Base-by-base conservation (phyloP, 2,113 vertebrate species). In the Hystrix brachyura region DNA sequence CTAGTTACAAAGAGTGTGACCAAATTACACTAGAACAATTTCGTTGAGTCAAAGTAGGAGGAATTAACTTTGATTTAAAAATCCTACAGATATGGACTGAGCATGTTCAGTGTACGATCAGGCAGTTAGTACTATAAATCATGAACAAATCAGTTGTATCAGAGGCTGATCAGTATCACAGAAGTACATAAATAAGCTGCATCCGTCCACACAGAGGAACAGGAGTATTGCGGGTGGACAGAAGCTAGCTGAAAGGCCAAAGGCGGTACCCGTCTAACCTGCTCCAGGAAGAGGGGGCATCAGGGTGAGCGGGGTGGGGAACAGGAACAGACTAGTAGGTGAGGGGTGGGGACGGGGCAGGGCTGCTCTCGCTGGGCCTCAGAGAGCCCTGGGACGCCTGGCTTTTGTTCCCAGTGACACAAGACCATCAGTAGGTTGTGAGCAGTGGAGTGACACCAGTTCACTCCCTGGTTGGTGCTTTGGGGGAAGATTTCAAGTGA, bases 61-160 rank as follows among this genome's bases (percentile, higher is more conserved):
- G 72, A 90, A 82, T 79, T 46, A 64, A 91, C 6, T 51, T 90
- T 55, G 32, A 89, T 79, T 93, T 60, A 57, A 90, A 78, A n/a
- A 72, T 78, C 55, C 48, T 93, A 13, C 92, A 62, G 80, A 72
- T 79, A 62, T 3, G 80, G 57, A 76, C 46, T 12, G 59, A 83
- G 18, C 46, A 48, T 43, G 3, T 53, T 93, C 53, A 76, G 12
- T 81, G 29, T 81, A 34, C 34, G 55, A 57, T 38, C 27, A 60
- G 64, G 18, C 48, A 88, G 29, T 89, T 71, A 51, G 62, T 88
- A 46, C 38, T 25, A 38, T 72, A 84, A 74, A 81, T 15, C 3
- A 14, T 46, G 46, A 88, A 48, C 17, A 82, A 89, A 85, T 94
- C 55, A 55, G 72, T 17, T 74, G n/a, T 94, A 23, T 82, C 53